Conservation (phyloP, 2,888 invertebrate genomes). For the Drosophila merina region DNA sequence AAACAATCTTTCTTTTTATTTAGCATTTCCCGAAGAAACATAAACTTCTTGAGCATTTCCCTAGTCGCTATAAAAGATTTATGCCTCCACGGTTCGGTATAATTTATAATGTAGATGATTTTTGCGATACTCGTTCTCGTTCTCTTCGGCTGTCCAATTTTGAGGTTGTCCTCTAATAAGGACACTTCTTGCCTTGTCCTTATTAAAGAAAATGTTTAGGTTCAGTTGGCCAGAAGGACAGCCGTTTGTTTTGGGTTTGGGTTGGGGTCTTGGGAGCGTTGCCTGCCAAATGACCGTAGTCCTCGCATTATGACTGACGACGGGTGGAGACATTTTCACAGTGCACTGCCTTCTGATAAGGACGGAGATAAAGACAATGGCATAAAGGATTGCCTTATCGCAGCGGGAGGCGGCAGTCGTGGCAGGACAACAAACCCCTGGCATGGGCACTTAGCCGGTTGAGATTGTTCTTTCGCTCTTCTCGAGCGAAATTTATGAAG, state of each 20-base stretch:
- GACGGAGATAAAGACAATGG: conserved; percentile 44
- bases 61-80: conserved; percentile 27
- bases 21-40: conserved; percentile 1
- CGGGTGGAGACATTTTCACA: conserved; percentile 52
- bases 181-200: not conserved
- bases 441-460: conserved; percentile 29
- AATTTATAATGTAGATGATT: conserved; percentile 28
- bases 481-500: conserved; percentile 55
- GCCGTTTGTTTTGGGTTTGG: conserved; percentile 20
- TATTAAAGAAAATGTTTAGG: conserved; percentile 1
- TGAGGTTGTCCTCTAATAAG: conserved; percentile 7
- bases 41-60: conserved; percentile 16
- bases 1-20: not conserved
- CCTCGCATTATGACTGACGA: conserved; percentile 42
- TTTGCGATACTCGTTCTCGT: not conserved
- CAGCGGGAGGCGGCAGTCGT: conserved; percentile 1
- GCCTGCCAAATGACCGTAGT: conserved; percentile 15
- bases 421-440: conserved; percentile 27
- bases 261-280: conserved; percentile 18
- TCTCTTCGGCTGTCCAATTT: not conserved
- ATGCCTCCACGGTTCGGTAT: conserved; percentile 15
- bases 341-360: conserved; percentile 65
- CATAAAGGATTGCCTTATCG: conserved; percentile 27
- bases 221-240: conserved; percentile 11
- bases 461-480: conserved; percentile 31